phyloP scores from a whole-genome alignment of 53 echinoderm and acorn worm species.

The Apostichopus leukothele region DNA sequence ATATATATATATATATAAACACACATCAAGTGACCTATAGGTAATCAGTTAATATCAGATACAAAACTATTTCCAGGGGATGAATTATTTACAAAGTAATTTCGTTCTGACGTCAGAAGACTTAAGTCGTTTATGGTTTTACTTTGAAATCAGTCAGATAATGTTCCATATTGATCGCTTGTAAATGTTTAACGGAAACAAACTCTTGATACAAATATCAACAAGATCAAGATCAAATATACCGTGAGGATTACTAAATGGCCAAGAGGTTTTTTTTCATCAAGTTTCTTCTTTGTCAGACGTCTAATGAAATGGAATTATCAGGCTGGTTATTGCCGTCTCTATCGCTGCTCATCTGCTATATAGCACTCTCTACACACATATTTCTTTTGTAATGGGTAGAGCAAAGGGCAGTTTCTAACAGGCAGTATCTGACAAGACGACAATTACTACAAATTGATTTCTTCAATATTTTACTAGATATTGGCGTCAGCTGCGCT shows the following conservation, averaged over 20 bases:
- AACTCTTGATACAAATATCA: not conserved
- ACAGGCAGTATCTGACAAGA: slow-evolving; percentile 21
- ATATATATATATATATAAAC: too few species aligned
- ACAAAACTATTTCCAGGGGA: not conserved
- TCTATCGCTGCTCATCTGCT: not conserved
- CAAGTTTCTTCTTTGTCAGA: not conserved
- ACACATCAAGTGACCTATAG: not conserved
- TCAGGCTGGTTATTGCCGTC: not conserved
- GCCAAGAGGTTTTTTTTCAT: not conserved
- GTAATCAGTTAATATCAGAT: not conserved
- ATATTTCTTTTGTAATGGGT: not conserved
- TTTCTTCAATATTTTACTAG: slow-evolving; percentile 46
- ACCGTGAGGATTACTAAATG: too few species aligned
- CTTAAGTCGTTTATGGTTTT: not conserved
- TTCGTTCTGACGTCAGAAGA: not conserved
- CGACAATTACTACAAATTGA: slow-evolving; percentile 37
- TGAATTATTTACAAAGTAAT: not conserved
- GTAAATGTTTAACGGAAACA: slow-evolving; percentile 6
- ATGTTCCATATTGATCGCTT: not conserved
- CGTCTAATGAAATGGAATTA: not conserved
- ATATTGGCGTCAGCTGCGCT: slow-evolving; percentile 13
- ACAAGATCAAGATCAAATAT: not conserved
- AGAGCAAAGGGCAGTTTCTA: slow-evolving; percentile 28
- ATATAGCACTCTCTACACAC: not conserved
- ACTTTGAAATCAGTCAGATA: not conserved